phyloP scores from a whole-genome alignment of 2,888 invertebrate species.

The Hoplodrina ambigua region DNA sequence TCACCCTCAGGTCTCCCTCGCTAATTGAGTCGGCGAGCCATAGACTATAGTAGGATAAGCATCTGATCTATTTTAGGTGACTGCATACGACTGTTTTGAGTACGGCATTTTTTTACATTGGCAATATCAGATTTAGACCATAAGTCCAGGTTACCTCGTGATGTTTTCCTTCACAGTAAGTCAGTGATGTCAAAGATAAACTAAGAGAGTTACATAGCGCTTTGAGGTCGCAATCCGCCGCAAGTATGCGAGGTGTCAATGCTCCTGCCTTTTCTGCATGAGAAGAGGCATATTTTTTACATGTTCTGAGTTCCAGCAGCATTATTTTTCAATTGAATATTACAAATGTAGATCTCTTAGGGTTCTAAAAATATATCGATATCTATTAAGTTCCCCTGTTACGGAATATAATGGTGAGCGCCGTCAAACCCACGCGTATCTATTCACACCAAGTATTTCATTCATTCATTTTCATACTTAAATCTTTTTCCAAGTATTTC shows the following conservation, averaged over 20 bases:
- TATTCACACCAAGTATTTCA: background rate
- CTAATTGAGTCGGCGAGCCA: constrained; percentile 51
- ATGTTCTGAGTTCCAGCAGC: background rate
- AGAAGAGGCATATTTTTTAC: too few species aligned
- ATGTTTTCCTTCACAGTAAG: too few species aligned
- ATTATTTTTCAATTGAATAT: too few species aligned
- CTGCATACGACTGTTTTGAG: background rate
- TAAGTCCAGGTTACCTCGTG: too few species aligned
- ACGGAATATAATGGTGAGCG: background rate
- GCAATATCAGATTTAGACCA: too few species aligned
- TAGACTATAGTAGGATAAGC: background rate
- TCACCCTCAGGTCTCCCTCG: constrained; percentile 26
- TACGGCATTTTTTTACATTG: background rate
- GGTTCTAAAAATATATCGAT: background rate
- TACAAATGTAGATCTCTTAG: background rate
- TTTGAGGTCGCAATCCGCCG: too few species aligned
- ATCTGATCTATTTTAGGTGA: constrained; percentile 6
- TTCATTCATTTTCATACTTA: background rate
- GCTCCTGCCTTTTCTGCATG: too few species aligned
- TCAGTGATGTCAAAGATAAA: too few species aligned
- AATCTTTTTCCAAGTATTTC: constrained; percentile 3
- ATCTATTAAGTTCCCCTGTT: background rate
- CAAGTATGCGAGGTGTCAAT: too few species aligned
- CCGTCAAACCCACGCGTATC: background rate
- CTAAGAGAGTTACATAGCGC: too few species aligned